Percentiles rank a stretch among this genome's conserved stretches.
Evolutionary conservation across 2,888 invertebrate genomes (phyloP).

Genomic region (Argyresthia goedartella): DNA sequence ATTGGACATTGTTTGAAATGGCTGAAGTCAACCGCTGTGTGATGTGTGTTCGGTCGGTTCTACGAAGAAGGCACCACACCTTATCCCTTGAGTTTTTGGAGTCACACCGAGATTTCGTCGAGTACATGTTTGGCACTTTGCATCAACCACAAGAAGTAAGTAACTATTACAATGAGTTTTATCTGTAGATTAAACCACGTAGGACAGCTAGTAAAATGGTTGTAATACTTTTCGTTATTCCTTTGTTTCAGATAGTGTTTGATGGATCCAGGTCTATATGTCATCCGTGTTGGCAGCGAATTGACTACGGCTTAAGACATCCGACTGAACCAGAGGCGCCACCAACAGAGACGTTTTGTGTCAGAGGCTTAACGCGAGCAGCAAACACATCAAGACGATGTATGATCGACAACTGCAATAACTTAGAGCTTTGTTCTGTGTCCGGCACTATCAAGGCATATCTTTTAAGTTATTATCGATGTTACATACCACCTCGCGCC

Average conservation of each 20-base stretch:
- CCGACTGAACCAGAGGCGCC: not conserved
- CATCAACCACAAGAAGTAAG: slow-evolving; percentile 3
- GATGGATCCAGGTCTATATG: too few relatives aligned
- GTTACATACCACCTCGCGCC: slow-evolving; percentile 2
- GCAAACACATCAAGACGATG: slow-evolving; percentile 9
- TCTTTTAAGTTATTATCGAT: slow-evolving; percentile 7
- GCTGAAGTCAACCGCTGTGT: not conserved
- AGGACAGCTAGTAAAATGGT: not conserved
- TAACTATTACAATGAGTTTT: not conserved
- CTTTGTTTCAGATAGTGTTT: slow-evolving; percentile 1
- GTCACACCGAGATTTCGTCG: not conserved
- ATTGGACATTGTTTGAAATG: too few relatives aligned
- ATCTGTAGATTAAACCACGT: not conserved
- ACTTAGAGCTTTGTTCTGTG: slow-evolving; percentile 6
- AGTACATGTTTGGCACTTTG: not conserved
- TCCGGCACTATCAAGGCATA: slow-evolving; percentile 4
- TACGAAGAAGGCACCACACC: not conserved
- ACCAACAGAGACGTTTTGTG: slow-evolving; percentile 5
- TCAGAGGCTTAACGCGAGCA: slow-evolving; percentile 7
- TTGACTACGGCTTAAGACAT: slow-evolving; percentile 7
- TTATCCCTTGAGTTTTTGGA: not conserved
- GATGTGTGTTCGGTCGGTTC: not conserved
- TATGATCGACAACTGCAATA: slow-evolving; percentile 8
- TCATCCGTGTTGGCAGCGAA: slow-evolving; percentile 3
- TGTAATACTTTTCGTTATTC: too few relatives aligned